phyloP scores from a whole-genome alignment of 2,888 invertebrate species.

The Lapara coniferarum region DNA sequence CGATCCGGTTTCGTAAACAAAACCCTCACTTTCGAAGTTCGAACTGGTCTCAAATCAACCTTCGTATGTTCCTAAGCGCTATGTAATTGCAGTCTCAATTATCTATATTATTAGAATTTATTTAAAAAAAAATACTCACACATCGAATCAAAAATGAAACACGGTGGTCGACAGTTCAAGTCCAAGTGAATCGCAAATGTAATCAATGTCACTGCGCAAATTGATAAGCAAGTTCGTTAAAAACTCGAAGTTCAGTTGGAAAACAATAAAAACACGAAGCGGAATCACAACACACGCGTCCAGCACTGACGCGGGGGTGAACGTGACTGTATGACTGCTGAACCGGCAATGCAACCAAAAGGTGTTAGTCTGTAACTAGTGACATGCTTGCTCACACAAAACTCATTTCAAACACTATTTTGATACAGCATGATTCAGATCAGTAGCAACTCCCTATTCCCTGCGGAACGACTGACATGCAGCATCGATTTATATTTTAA shows the following conservation, averaged over 20 bases:
- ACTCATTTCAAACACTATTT: slow-evolving; percentile 25
- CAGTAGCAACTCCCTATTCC: slow-evolving; percentile 33
- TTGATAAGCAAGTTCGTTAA: slow-evolving; percentile 35
- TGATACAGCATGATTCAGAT: slow-evolving; percentile 28
- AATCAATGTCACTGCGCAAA: slow-evolving; percentile 33
- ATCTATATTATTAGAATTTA: no score
- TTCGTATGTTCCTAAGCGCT: slow-evolving; percentile 35
- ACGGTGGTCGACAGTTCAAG: slow-evolving; percentile 25
- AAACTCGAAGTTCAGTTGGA: slow-evolving; percentile 27
- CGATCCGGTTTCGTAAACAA: slow-evolving; percentile 70
- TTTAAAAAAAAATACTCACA: slow-evolving; percentile 22
- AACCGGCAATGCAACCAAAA: slow-evolving; percentile 46
- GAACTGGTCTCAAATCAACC: slow-evolving; percentile 65
- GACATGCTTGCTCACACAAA: slow-evolving; percentile 39
- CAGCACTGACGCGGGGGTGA: slow-evolving; percentile 56
- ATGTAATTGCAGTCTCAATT: background rate
- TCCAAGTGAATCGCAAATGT: slow-evolving; percentile 23
- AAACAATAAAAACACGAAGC: slow-evolving; percentile 25
- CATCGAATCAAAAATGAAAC: slow-evolving; percentile 32
- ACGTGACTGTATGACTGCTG: slow-evolving; percentile 58
- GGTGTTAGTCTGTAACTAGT: slow-evolving; percentile 47
- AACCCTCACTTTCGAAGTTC: slow-evolving; percentile 77
- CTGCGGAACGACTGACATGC: background rate
- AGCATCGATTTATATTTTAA: background rate
- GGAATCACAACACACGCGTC: slow-evolving; percentile 57